Base-by-base conservation (phyloP, 2,113 vertebrate species). In the Labrus mixtus region DNA sequence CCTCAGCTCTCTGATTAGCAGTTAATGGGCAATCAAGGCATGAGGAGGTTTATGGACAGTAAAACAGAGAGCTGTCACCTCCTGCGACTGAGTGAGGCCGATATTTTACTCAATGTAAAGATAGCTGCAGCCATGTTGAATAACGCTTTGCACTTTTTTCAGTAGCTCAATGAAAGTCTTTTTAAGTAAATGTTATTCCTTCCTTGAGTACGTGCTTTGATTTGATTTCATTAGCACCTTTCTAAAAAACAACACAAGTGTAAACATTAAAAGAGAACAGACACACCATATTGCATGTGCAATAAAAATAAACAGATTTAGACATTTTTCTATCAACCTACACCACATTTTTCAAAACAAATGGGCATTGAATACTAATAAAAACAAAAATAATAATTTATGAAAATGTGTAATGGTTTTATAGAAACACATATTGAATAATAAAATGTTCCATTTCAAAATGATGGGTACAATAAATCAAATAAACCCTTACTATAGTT, bases 1-100 rank as follows among this genome's bases (percentile, higher is more conserved):
- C 71, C 73, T 90, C 84, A 85, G 69, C 71, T 70, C 36, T 39
- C 54, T 84, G 64, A 82, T 71, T 64, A 76, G 39, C 72, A 53
- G 71, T 59, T 86, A 79, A 81, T 67, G 83, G 83, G 37, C 13
- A 45, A 82, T 77, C 45, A 45, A 68, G 59, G 56, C 58, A 68
- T 23, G 65, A 81, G 58, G 45, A 63, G 48, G 20, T 68, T 66
- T 72, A 68, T 67, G 73, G 76, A 62, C 74, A 46, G 46, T 72
- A 20, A 80, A 60, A 66, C 20, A 73, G 54, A 9, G 4, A 3
- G 50, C 39, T 56, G 62, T 73, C 69, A 57, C 56, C 71, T 72
- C 56, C 68, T 53, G 56, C 43, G 39, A 19, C 53, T 39, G 37
- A 22, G 5, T 1, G 2, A 33, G n/a, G n/a, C 25, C 11, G 10